Base-by-base conservation (phyloP, 1,140 invertebrate species). In the Luehdorfia chinensis region DNA sequence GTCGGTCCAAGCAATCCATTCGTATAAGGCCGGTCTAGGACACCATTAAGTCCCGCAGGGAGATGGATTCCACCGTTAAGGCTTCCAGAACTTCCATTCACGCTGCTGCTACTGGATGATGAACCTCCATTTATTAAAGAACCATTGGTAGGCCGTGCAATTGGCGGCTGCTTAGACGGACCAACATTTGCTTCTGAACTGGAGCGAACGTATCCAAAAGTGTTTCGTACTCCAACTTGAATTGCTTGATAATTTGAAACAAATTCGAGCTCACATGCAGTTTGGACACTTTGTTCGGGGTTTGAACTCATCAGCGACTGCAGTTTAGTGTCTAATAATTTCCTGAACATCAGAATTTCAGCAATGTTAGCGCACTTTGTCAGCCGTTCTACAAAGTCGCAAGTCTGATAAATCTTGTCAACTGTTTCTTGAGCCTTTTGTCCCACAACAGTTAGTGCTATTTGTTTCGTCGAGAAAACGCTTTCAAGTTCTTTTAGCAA, bases 211-310 rank as follows among this genome's bases (percentile, higher is more conserved):
- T 98, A 98, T 13, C 97, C 97, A 74, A 98, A 98, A 1, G 96
- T 98, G 84, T 98, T 98, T 48, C 96, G 90, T 0, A 99, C 96
- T 21, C 96, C 96, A 0, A 96, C 94, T 83, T 97, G 96, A 55
- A 97, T 97, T 0, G 96, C 95, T 75, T 97, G 96, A 79, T 96
- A 98, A 77, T 99, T 99, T 49, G 96, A 97, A 30, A 98, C 95
- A 75, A 98, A 98, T 86, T 98, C 97, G 9, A 98, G 88, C 70
- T 98, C 97, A 62, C 92, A 91, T 19, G 92, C 90, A 44, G 92
- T 90, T 67, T 95, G 93, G 15, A 90, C 88, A 36, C 90, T 92
- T 16, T 94, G 89, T 66, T 99, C 96, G 0, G 96, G 94, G 51
- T 93, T 94, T 66, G 94, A 96, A 67, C 90, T 93, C 61, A 97